Base-by-base conservation (phyloP, 2,113 vertebrate species). In the Tragelaphus buxtoni region DNA sequence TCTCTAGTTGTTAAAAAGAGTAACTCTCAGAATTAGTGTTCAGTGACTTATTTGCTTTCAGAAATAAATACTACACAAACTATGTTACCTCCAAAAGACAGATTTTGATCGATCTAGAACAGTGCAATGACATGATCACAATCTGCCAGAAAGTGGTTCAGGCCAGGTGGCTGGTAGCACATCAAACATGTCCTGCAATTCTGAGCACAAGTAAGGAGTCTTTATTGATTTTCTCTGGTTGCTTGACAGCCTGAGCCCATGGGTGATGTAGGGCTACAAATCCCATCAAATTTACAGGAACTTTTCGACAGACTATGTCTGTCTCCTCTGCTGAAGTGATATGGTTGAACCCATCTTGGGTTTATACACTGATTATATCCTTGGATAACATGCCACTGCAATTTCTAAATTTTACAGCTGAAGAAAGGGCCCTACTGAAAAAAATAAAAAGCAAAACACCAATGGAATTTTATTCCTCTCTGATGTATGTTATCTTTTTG, bases 211-310 rank as follows among this genome's bases (percentile, higher is more conserved):
- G 74, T 51, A 96, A 98, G 17, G 9, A 60, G 39, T 0, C 7
- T 88, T 89, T 86, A 97, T 42, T 91, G 56, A 97, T 96, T 97
- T 91, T 14, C 45, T 94, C 94, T 95, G 65, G 93, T 90, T 93
- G 32, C 93, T 98, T 94, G 74, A 61, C 47, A 96, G 86, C 4
- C 61, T 88, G 95, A 45, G 17, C 83, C 60, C 77, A 84, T 77
- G 5, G 17, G 92, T 20, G 53, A 42, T 83, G 42, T 4, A 17
- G 84, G 51, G 85, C 88, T 94, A 93, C 86, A 77, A 98, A 97
- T 94, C 30, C 95, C 24, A 96, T 9, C n/a, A 93, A 8, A 2
- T 97, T 91, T 87, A 90, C 72, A 89, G 82, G 39, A 94, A 84
- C 4, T 84, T 97, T 97, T 95, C 6, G 0, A 90, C 22, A 56